phyloP scores from a whole-genome alignment of 2,797 vertebrate genomes.

The Cheirogaleus major region DNA sequence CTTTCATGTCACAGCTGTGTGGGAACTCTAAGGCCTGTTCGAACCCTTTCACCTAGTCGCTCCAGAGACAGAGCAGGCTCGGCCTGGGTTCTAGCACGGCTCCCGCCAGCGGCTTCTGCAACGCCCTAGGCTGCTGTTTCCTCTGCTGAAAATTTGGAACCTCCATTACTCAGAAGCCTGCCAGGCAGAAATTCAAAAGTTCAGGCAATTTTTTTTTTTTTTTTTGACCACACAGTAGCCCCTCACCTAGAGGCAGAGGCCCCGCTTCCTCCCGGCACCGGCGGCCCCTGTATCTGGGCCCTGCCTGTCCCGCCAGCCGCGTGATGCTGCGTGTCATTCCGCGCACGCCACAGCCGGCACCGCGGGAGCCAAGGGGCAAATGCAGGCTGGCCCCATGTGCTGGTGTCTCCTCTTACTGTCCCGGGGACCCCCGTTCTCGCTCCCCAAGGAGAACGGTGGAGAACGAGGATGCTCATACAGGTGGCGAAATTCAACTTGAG shows the following conservation, averaged over 20 bases:
- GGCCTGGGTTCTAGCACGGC: not conserved
- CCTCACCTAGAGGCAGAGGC: not conserved
- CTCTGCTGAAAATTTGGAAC: not conserved
- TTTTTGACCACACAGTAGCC: not conserved
- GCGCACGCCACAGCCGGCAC: accelerated
- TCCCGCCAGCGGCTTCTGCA: accelerated
- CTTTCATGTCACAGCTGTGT: not conserved
- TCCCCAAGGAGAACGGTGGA: no score
- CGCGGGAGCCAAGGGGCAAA: not conserved
- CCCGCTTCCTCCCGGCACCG: not conserved
- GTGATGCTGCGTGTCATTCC: no score
- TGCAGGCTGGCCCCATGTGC: not conserved
- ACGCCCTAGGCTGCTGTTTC: not conserved
- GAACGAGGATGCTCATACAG: not conserved
- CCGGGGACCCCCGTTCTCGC: accelerated
- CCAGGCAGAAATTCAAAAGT: not conserved
- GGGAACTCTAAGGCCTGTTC: not conserved
- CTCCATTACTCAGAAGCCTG: not conserved
- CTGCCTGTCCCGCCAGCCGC: accelerated
- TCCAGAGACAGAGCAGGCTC: not conserved
- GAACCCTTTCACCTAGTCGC: not conserved
- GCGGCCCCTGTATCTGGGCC: not conserved
- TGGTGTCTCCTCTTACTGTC: not conserved
- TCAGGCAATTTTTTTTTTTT: no score
- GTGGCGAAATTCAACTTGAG: not conserved